Evolutionary conservation across 1,140 invertebrate genomes (phyloP).

Genomic region (Pissodes strobi): DNA sequence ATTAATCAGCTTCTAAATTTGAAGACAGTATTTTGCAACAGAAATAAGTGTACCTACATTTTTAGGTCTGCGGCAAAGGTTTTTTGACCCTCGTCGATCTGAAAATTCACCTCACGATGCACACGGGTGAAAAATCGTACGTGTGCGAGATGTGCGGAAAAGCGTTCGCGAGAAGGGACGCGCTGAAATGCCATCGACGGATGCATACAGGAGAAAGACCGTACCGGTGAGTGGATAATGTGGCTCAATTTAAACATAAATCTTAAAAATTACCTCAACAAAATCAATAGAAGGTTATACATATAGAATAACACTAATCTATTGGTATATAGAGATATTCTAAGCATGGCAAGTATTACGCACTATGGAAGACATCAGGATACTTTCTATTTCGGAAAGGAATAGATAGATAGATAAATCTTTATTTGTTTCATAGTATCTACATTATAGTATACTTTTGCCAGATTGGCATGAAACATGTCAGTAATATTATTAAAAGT

Average conservation of each 20-base stretch:
- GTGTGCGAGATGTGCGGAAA: constrained; percentile 69
- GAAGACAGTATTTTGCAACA: background rate
- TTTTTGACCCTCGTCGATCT: constrained; percentile 64
- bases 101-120: constrained; percentile 68
- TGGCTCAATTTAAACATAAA: constrained; percentile 53
- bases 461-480: too few relatives aligned
- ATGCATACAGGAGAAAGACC: too few relatives aligned
- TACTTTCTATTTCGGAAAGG: background rate
- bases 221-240: constrained; percentile 72
- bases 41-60: too few relatives aligned
- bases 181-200: constrained; percentile 68
- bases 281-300: constrained; percentile 9
- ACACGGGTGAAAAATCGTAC: constrained; percentile 74
- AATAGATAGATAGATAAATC: too few relatives aligned
- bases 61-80: constrained; percentile 67
- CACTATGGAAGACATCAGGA: background rate
- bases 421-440: too few relatives aligned
- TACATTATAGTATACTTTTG: background rate
- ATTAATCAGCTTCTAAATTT: too few relatives aligned
- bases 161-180: constrained; percentile 71
- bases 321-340: background rate
- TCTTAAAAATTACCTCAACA: too few relatives aligned
- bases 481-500: too few relatives aligned
- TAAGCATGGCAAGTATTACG: background rate
- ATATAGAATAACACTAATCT: background rate